Evolutionary conservation across 2,888 invertebrate genomes (phyloP), one percentile per base, ranked within the genome.

Genomic region (Chrysomela aeneicollis): DNA sequence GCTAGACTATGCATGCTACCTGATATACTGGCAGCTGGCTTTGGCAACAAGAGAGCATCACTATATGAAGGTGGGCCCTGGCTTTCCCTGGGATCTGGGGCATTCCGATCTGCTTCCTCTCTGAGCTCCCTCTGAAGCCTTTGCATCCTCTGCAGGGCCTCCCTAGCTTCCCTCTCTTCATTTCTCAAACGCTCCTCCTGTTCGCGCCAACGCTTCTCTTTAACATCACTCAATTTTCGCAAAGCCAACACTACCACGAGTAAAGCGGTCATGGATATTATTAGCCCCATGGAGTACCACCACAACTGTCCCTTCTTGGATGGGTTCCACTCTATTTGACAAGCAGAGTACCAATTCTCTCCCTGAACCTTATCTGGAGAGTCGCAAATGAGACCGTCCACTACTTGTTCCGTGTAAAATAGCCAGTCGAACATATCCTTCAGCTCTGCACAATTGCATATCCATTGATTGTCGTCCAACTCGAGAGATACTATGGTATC

Each of bases 21-120:
- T n/a, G 78, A 74, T 55, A 82, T 70, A 67, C 79, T 81, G 72
- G 87, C 86, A 74, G 87, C 88, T 42, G 91, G 75, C 76, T 90
- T 88, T 1, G 92, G 91, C 88, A 93, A 89, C 18, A 88, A 85
- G 61, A 93, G 84, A 32, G 92, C 93, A 82, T 92, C 92, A 73
- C 89, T 90, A 75, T 93, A 93, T 2, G 90, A 89, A 0, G 93
- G 93, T 37, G 92, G 89, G 63, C 88, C 86, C 30, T 90, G 85
- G 55, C 87, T 78, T 81, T 92, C 92, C 71, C 90, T 85, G 0
- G 88, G 88, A 79, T 90, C 90, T 5, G 90, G 88, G 19, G 90
- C 87, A 76, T 88, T 90, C 58, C 85, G 83, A 12, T 86, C 81
- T 18, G 72, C 74, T 15, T 76, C 76, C 59, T 77, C 76, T 42